These are phyloP conservation scores for Mionectes macconnelli DNA, from an alignment of 2,113 vertebrate species.

Conservation along the genomic window DNA sequence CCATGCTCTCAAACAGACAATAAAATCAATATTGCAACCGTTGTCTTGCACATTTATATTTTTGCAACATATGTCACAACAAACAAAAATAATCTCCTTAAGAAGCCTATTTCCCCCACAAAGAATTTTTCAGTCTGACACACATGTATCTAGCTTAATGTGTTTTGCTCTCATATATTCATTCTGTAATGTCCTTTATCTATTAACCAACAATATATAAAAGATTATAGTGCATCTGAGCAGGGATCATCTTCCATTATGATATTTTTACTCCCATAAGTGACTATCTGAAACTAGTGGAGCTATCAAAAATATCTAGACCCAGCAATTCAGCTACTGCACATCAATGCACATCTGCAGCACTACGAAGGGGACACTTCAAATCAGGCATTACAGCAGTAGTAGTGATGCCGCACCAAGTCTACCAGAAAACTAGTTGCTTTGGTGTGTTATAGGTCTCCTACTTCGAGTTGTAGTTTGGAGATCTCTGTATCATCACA, in stretches of 20 bases:
- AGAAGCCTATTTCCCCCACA: not conserved
- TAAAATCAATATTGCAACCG: not conserved
- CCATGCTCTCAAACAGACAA: not conserved
- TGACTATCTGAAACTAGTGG: not conserved
- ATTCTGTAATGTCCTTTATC: not conserved
- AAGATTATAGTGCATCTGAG: not conserved
- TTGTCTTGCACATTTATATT: not conserved
- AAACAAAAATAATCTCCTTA: not conserved
- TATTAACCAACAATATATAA: not conserved
- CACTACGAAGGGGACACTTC: rapidly evolving
- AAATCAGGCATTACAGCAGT: not conserved
- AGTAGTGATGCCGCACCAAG: not conserved
- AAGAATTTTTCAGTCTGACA: not conserved
- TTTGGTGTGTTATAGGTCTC: not conserved
- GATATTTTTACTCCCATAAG: not conserved
- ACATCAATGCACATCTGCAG: not conserved
- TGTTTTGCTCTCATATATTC: not conserved
- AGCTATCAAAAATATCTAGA: not conserved
- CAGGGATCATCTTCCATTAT: not conserved
- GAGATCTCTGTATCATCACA: not conserved
- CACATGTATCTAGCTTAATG: not conserved
- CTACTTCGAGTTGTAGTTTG: not conserved
- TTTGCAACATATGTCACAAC: not conserved
- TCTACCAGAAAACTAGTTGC: not conserved
- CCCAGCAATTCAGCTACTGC: not conserved